These are phyloP conservation scores for Indicator indicator DNA, from an alignment of 2,113 vertebrate genomes.

Conservation along the genomic window DNA sequence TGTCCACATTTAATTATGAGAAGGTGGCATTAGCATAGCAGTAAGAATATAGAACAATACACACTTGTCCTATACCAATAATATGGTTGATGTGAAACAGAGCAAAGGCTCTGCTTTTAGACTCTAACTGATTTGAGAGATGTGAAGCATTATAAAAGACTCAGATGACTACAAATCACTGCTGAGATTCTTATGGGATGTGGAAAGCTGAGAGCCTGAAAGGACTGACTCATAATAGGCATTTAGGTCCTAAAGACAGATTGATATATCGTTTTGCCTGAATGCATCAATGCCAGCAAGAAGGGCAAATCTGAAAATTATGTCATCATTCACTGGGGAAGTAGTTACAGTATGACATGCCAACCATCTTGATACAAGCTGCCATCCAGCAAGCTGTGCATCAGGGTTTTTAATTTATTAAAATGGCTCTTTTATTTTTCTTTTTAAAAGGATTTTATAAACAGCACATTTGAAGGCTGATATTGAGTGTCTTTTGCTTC, in stretches of 20 bases:
- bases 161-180: constrained; percentile 39
- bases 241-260: constrained; percentile 39
- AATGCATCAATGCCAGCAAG: constrained; percentile 26
- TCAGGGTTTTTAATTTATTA: constrained; percentile 47
- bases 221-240: constrained; percentile 21
- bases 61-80: background rate
- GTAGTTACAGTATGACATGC: constrained; percentile 20
- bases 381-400: background rate
- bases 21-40: background rate
- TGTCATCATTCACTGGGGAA: constrained; percentile 45
- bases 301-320: constrained; percentile 55
- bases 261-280: constrained; percentile 33
- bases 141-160: background rate
- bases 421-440: constrained; percentile 52
- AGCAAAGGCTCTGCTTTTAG: background rate
- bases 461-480: constrained; percentile 41
- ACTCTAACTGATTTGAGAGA: background rate
- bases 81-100: background rate
- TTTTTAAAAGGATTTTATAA: constrained; percentile 41
- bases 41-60: background rate
- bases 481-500: constrained; percentile 24
- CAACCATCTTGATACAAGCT: constrained; percentile 15
- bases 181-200: background rate
- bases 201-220: background rate
- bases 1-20: background rate